Evolutionary conservation across 2,113 vertebrate genomes (phyloP).

Genomic region (Cyphotilapia sp.): DNA sequence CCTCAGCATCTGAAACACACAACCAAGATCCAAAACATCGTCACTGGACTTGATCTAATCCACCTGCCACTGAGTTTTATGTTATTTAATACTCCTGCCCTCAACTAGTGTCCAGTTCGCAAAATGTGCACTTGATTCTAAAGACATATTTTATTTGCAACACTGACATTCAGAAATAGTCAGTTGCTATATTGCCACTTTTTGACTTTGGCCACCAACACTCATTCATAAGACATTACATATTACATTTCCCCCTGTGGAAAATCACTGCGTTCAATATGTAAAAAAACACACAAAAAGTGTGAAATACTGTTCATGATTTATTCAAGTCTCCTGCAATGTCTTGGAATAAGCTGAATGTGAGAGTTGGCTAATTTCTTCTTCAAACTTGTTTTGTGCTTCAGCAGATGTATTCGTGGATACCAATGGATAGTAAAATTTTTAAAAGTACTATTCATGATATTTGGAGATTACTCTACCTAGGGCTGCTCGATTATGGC

Average conservation of each 20-base stretch:
- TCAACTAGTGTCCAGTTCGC: not conserved
- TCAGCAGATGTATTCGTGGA: fast-evolving
- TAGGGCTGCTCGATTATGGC: no score
- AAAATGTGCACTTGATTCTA: not conserved
- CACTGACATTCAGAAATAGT: not conserved
- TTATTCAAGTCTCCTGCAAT: not conserved
- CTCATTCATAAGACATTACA: not conserved
- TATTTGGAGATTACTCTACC: not conserved
- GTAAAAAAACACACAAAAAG: not conserved
- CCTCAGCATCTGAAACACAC: slow-evolving; percentile 68
- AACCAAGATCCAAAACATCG: not conserved
- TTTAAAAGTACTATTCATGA: not conserved
- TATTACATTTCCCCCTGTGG: not conserved
- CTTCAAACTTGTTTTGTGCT: not conserved
- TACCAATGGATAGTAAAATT: not conserved
- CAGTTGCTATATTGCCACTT: not conserved
- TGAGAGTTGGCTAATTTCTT: not conserved
- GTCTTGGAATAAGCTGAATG: not conserved
- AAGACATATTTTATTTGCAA: not conserved
- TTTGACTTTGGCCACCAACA: not conserved
- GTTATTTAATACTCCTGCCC: not conserved
- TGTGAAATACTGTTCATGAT: not conserved
- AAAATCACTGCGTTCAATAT: not conserved
- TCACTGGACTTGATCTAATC: not conserved
- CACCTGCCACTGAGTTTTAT: not conserved